phyloP scores from a whole-genome alignment of 2,113 vertebrate species.

The Hyaena hyaena region DNA sequence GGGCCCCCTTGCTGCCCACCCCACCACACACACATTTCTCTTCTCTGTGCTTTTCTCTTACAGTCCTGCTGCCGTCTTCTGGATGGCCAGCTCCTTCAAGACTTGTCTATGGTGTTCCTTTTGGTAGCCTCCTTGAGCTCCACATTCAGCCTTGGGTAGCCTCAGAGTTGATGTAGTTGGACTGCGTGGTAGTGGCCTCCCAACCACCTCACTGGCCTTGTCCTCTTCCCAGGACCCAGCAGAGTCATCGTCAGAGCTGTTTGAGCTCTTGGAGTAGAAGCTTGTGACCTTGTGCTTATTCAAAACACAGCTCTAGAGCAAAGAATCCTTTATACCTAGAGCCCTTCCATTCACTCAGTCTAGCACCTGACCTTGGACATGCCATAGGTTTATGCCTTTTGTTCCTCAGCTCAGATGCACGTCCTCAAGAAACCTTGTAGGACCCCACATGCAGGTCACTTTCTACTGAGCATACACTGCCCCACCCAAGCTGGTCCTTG shows the following conservation, averaged over 20 bases:
- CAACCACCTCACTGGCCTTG: not conserved
- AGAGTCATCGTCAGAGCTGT: not conserved
- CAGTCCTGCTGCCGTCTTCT: not conserved
- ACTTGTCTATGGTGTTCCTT: not conserved
- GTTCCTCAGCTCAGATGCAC: not conserved
- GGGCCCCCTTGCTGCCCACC: not conserved
- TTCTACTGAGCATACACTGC: not conserved
- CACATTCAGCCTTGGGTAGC: not conserved
- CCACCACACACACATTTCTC: not conserved
- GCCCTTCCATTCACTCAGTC: not conserved
- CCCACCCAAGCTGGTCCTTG: not conserved
- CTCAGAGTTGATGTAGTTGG: not conserved
- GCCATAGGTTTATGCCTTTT: fast-evolving
- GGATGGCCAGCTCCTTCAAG: not conserved
- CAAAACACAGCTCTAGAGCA: not conserved
- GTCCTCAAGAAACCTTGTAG: not conserved
- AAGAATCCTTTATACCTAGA: not conserved
- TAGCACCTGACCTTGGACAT: not conserved
- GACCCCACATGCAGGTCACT: not conserved
- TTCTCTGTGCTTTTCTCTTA: not conserved
- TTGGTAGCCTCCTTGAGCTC: not conserved
- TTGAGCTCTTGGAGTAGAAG: not conserved
- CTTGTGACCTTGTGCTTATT: not conserved
- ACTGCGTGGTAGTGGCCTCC: not conserved
- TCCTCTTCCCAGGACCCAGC: not conserved